Evolutionary conservation across 2,113 vertebrate species (phyloP), one percentile per base, ranked within the genome.

Genomic region (Rhipidura dahli): DNA sequence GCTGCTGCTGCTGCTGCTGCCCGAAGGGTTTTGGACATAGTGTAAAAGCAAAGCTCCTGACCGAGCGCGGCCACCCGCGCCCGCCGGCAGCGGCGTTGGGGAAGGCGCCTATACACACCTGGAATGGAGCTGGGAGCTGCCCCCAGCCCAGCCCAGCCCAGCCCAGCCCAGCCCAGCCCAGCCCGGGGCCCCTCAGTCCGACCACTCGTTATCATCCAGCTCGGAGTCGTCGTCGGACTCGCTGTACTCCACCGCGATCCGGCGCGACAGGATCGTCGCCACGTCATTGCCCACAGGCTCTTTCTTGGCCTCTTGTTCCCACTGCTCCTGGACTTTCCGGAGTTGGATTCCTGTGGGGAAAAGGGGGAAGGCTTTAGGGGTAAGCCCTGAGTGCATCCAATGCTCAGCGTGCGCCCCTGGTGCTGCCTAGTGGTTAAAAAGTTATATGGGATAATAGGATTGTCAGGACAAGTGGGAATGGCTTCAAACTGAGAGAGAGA

Each of bases 201-300:
- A 99, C 99, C 99, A 99, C 97, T 99, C 99, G 10, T 99, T 99
- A 92, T 99, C 99, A 11, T 99, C 99, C 83, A 98, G 98, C 97
- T 99, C 99, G 0, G 99, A 99, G 98, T 99, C 99, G 35, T 99
- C 99, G 49, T 99, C 99, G 0, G 99, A 99, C 96, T 99, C 99
- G 89, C 99, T 99, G 98, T 99, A 99, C 96, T 99, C 99, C 93
- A 99, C 99, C 0, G 99, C 99, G 45, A 99, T 99, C 60, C 99
- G 98, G 28, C 99, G 99, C 3, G 99, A 99, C 45, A 99, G 96
- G 97, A 99, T 99, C 1, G 99, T 99, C 5, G 99, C 99, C 97
- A 99, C 99, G 4, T 99, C 99, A 1, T 99, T 99, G 37, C 98
- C 99, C 40, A 99, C 99, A 0, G 99, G 99, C 95, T 99, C 99